A percentile compares a stretch with the other conserved stretches of the same genome.
phyloP scores from a whole-genome alignment of 2,113 vertebrate genomes.

The Sylvietta virens region DNA sequence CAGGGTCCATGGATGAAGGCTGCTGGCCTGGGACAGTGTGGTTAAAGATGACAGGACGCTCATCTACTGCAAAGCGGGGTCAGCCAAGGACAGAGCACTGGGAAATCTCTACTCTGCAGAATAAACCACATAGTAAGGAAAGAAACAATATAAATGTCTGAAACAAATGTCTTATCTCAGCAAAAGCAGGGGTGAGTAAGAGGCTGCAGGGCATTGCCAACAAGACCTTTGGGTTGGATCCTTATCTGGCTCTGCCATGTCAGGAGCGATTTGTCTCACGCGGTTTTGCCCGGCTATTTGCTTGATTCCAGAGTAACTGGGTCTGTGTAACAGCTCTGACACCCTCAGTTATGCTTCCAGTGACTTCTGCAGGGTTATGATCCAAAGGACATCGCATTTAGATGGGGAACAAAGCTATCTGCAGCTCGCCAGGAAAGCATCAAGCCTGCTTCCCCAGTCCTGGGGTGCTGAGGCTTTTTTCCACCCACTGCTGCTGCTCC shows the following conservation, averaged over 20 bases:
- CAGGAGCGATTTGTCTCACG: neutral
- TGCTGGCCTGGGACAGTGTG: neutral
- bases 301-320: neutral
- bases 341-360: neutral
- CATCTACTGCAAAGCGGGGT: neutral
- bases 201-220: conserved; percentile 16
- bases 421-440: neutral
- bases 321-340: neutral
- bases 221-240: conserved; percentile 11
- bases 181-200: conserved; percentile 26
- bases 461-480: neutral
- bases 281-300: neutral
- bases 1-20: neutral
- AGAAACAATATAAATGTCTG: conserved; percentile 19
- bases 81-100: neutral
- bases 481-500: neutral
- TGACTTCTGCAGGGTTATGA: neutral
- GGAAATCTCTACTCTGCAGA: neutral
- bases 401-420: neutral
- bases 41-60: neutral
- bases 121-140: neutral
- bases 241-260: neutral
- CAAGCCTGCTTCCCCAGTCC: neutral
- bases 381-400: neutral
- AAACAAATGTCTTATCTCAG: conserved; percentile 25